phyloP scores from a whole-genome alignment of 2,797 vertebrate genomes.

The Siniperca obscura region DNA sequence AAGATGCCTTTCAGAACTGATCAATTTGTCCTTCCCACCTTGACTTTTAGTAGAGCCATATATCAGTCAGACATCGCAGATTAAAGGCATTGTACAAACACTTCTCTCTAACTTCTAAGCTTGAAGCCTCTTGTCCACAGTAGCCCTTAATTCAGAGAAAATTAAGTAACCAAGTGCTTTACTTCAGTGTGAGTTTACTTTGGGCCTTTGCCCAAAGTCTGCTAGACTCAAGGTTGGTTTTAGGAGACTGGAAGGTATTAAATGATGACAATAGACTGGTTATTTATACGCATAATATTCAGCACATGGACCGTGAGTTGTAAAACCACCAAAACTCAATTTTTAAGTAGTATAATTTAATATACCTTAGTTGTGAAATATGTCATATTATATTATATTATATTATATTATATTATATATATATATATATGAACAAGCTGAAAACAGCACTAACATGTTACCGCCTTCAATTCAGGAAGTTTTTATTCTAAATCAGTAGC shows the following conservation, averaged over 20 bases:
- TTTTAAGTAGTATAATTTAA: neutral
- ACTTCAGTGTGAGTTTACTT: neutral
- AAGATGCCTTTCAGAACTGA: slow-evolving; percentile 43
- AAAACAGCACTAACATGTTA: neutral
- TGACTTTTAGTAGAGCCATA: slow-evolving; percentile 23
- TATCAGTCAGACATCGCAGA: slow-evolving; percentile 37
- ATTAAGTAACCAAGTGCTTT: neutral
- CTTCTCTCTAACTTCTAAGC: neutral
- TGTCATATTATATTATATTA: no score
- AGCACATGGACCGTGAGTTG: neutral
- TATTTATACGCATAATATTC: neutral
- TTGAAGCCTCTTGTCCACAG: slow-evolving; percentile 2
- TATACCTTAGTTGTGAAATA: neutral
- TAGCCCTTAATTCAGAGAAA: slow-evolving; percentile 1
- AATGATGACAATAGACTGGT: neutral
- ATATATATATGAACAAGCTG: neutral
- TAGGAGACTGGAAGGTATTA: neutral
- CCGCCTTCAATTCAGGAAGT: neutral
- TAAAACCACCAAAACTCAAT: neutral
- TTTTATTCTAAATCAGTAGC: neutral
- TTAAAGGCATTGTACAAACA: slow-evolving; percentile 13
- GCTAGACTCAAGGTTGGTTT: neutral
- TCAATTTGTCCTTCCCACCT: slow-evolving; percentile 23
- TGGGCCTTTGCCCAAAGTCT: neutral
- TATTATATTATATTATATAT: no score